These are phyloP conservation scores for Coelopa pilipes DNA, from an alignment of 2,888 invertebrate species.

Conservation along the genomic window DNA sequence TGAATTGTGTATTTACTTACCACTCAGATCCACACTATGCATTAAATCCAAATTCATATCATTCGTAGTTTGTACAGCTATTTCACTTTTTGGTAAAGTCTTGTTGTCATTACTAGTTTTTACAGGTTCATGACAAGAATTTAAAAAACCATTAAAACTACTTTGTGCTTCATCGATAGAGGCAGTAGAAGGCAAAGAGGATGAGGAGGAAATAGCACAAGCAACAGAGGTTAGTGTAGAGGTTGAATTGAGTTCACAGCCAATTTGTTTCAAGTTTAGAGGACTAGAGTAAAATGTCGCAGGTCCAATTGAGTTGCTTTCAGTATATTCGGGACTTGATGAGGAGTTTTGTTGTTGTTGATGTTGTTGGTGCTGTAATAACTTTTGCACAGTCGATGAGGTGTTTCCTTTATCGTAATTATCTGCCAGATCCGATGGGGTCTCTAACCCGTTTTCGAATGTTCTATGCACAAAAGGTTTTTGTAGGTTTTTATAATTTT, in stretches of 20 bases:
- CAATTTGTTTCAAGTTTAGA: constrained; percentile 22
- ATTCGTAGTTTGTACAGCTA: constrained; percentile 43
- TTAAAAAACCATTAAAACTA: constrained; percentile 33
- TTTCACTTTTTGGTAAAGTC: constrained; percentile 22
- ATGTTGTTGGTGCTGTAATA: constrained; percentile 24
- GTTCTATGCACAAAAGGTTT: constrained; percentile 1
- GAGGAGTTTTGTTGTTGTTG: constrained; percentile 26
- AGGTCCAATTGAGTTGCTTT: constrained; percentile 12
- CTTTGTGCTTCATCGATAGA: constrained; percentile 19
- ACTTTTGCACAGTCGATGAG: constrained; percentile 24
- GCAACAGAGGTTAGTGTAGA: constrained; percentile 23
- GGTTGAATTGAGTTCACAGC: constrained; percentile 35
- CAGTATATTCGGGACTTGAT: neutral
- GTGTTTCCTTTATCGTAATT: neutral
- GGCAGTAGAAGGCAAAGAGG: constrained; percentile 15
- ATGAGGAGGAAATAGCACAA: constrained; percentile 15
- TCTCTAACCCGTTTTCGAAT: constrained; percentile 7
- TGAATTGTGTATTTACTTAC: constrained; percentile 41
- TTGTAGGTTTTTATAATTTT: constrained; percentile 39
- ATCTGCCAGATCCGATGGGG: neutral
- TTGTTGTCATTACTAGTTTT: neutral
- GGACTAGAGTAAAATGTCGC: constrained; percentile 33
- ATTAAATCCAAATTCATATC: constrained; percentile 50
- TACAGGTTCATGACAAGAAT: constrained; percentile 17
- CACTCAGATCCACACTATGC: constrained; percentile 56